Base-by-base conservation (phyloP, 2,113 vertebrate species). In the Mustelus asterias region DNA sequence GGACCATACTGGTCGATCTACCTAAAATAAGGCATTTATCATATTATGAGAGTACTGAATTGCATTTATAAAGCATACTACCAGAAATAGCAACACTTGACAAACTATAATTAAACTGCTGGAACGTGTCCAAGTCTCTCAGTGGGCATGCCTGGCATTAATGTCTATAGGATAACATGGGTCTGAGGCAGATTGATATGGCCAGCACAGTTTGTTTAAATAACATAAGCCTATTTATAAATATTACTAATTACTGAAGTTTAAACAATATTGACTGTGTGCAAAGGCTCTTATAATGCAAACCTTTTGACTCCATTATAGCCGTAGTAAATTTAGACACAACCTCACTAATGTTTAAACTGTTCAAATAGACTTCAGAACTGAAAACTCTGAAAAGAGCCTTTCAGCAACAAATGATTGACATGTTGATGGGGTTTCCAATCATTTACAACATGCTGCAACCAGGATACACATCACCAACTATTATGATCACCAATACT, bases 31-130 rank as follows among this genome's bases (percentile, higher is more conserved):
- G 98, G 98, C 97, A 97, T 97, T 98, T 98, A 98, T 98, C 98
- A 97, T 97, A 97, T 97, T 97, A 98, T 97, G 97, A 97, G 97
- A 97, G 97, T 97, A 97, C 97, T 97, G 97, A 97, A 97, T 97
- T 97, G 97, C 97, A 97, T 97, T 98, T 97, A 97, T 98, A 98
- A 98, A 98, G 97, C 97, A 98, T 97, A 97, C 97, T 97, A 98
- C 97, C 97, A 97, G 97, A 97, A 98, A 97, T 97, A 97, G 97
- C 98, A 98, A 97, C 97, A 97, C 96, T 96, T 95, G 95, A 98
- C 98, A 98, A 97, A 97, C 97, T 96, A 96, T 98, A 98, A 98
- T 98, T 97, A 98, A 97, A 97, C 97, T 97, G 97, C 96, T 98
- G 98, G 98, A 97, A 97, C 96, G 96, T 96, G 96, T 97, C 98